Evolutionary conservation across 2,113 vertebrate species (phyloP).

Genomic region (Ochotona princeps): DNA sequence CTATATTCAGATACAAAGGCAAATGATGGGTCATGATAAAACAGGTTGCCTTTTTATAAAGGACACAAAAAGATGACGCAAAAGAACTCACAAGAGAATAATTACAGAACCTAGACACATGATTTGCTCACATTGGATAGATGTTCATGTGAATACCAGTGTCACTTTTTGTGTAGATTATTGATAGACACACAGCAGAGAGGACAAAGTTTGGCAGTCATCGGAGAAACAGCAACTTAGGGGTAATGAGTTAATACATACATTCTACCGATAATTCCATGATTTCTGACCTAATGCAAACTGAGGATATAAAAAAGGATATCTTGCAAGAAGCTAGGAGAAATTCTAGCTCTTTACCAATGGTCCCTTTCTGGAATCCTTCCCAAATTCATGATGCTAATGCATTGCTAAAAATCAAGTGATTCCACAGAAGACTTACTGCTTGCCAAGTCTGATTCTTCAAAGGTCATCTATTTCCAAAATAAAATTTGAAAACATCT

Average conservation of each 20-base stretch:
- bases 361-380: background rate
- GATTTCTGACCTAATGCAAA: conserved; percentile 40
- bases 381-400: background rate
- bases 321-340: background rate
- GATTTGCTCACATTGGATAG: background rate
- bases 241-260: background rate
- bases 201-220: background rate
- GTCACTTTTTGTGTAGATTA: background rate
- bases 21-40: background rate
- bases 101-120: background rate
- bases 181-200: background rate
- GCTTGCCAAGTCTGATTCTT: conserved; percentile 17
- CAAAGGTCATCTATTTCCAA: background rate
- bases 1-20: background rate
- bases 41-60: background rate
- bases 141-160: background rate
- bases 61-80: background rate
- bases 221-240: background rate
- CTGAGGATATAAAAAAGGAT: background rate
- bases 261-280: background rate
- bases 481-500: background rate
- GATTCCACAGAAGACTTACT: background rate
- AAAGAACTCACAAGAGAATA: background rate
- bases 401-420: background rate
- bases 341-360: conserved; percentile 10